Evolutionary conservation across 2,113 vertebrate genomes (phyloP).

Genomic region (Thalassarche chlororhynchos): DNA sequence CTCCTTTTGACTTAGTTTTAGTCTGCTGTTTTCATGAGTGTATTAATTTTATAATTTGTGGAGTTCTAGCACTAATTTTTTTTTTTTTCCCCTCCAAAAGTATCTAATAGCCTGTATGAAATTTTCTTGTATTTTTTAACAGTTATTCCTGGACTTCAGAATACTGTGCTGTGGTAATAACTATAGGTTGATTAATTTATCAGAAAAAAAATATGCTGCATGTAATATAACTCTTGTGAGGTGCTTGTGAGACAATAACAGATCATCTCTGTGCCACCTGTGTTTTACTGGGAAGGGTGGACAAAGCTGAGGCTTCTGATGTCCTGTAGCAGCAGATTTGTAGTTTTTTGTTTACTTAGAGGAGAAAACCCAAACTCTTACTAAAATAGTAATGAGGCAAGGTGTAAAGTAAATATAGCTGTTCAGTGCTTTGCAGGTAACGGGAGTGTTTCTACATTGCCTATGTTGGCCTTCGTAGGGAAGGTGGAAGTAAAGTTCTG

Average conservation of each 20-base stretch:
- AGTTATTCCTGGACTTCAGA: background rate
- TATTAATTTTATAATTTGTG: background rate
- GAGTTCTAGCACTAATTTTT: background rate
- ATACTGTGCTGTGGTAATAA: background rate
- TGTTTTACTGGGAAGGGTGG: background rate
- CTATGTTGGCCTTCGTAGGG: background rate
- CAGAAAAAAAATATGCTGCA: background rate
- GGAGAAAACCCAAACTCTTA: background rate
- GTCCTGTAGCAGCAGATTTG: slow-evolving; percentile 27
- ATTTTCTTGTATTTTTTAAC: background rate
- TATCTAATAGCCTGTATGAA: background rate
- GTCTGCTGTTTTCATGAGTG: background rate
- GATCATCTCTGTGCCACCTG: background rate
- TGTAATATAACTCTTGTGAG: background rate
- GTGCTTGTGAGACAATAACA: background rate
- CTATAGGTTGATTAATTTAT: background rate
- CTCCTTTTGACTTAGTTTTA: background rate
- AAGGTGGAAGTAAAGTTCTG: slow-evolving; percentile 65
- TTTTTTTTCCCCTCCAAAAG: too few species aligned
- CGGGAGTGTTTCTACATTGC: slow-evolving; percentile 19
- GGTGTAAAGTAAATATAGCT: slow-evolving; percentile 56
- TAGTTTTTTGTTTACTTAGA: slow-evolving; percentile 39
- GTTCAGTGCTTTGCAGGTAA: slow-evolving; percentile 56
- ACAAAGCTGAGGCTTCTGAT: background rate
- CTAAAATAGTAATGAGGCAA: slow-evolving; percentile 66